Percentiles rank a stretch among this genome's conserved stretches.
Conservation (phyloP, 2,113 vertebrate genomes). For the Pleuronectes platessa region DNA sequence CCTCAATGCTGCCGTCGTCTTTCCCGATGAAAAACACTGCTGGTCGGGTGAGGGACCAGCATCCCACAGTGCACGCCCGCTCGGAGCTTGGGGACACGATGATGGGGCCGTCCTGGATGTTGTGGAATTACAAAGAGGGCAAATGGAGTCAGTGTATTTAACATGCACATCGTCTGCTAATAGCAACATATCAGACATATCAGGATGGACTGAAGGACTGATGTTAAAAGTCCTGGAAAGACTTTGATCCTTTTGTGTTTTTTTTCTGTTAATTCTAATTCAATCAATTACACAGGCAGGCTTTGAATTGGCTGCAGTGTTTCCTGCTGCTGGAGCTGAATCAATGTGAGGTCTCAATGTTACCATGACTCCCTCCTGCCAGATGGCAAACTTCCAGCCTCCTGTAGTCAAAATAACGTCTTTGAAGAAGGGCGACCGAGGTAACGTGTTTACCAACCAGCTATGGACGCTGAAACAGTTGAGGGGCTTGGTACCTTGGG, state of each 20-base stretch:
- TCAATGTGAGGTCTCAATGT: constrained; percentile 18
- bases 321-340: not conserved
- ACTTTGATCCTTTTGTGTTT: not conserved
- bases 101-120: constrained; percentile 83
- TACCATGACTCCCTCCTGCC: constrained; percentile 91
- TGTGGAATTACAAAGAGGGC: not conserved
- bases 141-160: not conserved
- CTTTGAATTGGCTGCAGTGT: not conserved
- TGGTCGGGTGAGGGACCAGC: constrained; percentile 91
- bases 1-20: constrained; percentile 89
- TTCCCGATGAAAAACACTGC: constrained; percentile 91
- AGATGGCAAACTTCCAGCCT: constrained; percentile 89
- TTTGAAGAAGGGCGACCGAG: constrained; percentile 91
- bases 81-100: constrained; percentile 80
- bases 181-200: not conserved
- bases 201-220: not conserved
- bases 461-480: constrained; percentile 76
- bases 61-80: constrained; percentile 83
- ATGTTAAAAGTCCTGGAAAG: not conserved
- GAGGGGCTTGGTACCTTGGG: constrained; percentile 76
- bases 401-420: constrained; percentile 89
- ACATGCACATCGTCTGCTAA: not conserved
- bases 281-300: not conserved
- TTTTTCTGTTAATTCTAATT: not conserved
- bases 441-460: constrained; percentile 84